phyloP scores from a whole-genome alignment of 2,113 vertebrate genomes.

The Dasypus novemcinctus region DNA sequence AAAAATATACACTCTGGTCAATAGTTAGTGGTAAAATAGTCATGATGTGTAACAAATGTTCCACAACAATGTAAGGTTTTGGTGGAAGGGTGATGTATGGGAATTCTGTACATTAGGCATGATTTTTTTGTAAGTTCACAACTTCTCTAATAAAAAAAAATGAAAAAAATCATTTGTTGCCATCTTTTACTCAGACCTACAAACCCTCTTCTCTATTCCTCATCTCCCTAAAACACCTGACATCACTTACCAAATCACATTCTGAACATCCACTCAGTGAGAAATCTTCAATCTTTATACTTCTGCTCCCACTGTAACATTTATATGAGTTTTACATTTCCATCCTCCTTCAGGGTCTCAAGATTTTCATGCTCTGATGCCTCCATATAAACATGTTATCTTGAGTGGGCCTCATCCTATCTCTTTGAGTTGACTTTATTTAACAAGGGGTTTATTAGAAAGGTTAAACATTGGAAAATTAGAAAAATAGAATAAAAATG shows the following conservation, averaged over 20 bases:
- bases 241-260: neutral
- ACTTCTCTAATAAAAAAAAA: too few relatives aligned
- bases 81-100: too few relatives aligned
- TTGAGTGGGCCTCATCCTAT: neutral
- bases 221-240: neutral
- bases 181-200: neutral
- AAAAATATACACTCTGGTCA: too few relatives aligned
- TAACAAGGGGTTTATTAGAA: neutral
- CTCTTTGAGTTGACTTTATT: neutral
- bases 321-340: neutral
- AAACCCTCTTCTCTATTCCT: neutral
- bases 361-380: neutral
- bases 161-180: too few relatives aligned
- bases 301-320: too few relatives aligned
- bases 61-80: too few relatives aligned
- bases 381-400: neutral
- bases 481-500: neutral
- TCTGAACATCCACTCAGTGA: accelerated
- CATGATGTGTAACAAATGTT: too few relatives aligned
- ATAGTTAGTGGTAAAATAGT: too few relatives aligned
- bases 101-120: too few relatives aligned
- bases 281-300: too few relatives aligned
- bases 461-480: neutral
- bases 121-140: too few relatives aligned
- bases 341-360: neutral